Evolutionary conservation across 1,140 invertebrate species (phyloP).

Genomic region (Agrypnia vestita): DNA sequence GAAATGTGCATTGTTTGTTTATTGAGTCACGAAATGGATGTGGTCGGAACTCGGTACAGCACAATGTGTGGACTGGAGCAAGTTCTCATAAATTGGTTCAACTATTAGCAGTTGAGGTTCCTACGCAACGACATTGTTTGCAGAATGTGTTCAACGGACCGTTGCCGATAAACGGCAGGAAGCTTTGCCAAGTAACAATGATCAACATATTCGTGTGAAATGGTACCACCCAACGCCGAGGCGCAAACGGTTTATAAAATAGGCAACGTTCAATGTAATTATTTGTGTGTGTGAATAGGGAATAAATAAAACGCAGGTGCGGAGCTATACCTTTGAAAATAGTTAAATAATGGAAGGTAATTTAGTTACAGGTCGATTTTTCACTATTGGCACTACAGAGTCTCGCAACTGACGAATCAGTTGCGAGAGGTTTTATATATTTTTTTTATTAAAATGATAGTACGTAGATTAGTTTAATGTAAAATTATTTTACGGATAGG

Average conservation of each 20-base stretch:
- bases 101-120: neutral
- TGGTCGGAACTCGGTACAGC: neutral
- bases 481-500: no score
- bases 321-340: no score
- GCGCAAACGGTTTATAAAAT: neutral
- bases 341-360: no score
- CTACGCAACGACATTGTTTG: slow-evolving; percentile 29
- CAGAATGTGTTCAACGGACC: slow-evolving; percentile 45
- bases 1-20: slow-evolving; percentile 37
- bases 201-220: slow-evolving; percentile 25
- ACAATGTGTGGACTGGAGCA: neutral
- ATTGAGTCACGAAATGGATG: slow-evolving; percentile 37
- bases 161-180: slow-evolving; percentile 52
- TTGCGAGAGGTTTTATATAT: no score
- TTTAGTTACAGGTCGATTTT: no score
- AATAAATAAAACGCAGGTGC: neutral
- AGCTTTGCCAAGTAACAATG: slow-evolving; percentile 46
- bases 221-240: slow-evolving; percentile 2
- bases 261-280: neutral
- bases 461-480: no score
- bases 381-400: no score
- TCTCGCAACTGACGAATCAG: no score
- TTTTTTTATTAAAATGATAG: no score
- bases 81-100: slow-evolving; percentile 20
- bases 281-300: neutral